Evolutionary conservation across 64 coral and sea anemone species (phyloP).

Genomic region (Acropora tenuis): DNA sequence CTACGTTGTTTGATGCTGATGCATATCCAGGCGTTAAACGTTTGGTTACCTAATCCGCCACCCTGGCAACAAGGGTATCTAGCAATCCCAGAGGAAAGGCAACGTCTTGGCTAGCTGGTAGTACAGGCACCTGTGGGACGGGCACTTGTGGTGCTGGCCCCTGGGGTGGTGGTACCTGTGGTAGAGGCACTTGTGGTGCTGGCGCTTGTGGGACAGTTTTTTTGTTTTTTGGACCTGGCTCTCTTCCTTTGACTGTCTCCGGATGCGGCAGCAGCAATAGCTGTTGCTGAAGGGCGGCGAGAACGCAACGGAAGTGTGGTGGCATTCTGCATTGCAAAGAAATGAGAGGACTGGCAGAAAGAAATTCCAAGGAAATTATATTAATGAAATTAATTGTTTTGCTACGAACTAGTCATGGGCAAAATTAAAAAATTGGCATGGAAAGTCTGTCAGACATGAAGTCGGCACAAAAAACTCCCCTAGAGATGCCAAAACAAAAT

Average conservation of each 20-base stretch:
- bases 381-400: constrained; percentile 27
- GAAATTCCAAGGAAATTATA: constrained; percentile 2
- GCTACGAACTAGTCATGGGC: constrained; percentile 1
- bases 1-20: constrained; percentile 20
- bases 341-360: constrained; percentile 35
- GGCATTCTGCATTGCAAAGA: constrained; percentile 37
- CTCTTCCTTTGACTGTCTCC: constrained; percentile 24
- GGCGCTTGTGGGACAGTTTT: neutral
- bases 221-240: neutral
- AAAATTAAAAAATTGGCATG: constrained; percentile 24
- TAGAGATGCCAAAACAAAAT: constrained; percentile 27
- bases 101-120: constrained; percentile 9
- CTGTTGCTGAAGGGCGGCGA: constrained; percentile 15
- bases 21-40: constrained; percentile 18
- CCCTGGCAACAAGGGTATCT: constrained; percentile 20
- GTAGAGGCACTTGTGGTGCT: neutral
- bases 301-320: constrained; percentile 17
- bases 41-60: constrained; percentile 11
- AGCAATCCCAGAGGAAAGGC: constrained; percentile 12
- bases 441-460: constrained; percentile 44
- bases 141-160: neutral
- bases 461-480: constrained; percentile 32
- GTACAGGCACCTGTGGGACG: neutral
- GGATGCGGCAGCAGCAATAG: neutral
- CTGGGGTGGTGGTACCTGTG: neutral